These are phyloP conservation scores for Steinernema hermaphroditum DNA, from an alignment of 2,888 invertebrate genomes.

Conservation along the genomic window DNA sequence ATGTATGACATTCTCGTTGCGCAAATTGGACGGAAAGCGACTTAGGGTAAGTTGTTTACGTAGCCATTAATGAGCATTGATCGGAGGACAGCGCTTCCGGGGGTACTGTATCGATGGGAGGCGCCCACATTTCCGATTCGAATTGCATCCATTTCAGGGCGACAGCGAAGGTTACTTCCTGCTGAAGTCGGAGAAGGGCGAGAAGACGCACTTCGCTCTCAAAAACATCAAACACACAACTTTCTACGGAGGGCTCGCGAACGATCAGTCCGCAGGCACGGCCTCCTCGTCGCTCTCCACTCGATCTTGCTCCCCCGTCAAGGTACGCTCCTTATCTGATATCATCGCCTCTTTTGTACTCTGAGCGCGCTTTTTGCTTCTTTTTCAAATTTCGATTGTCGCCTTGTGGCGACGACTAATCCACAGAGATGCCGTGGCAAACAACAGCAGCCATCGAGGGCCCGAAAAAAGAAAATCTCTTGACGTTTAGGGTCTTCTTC, in stretches of 20 bases:
- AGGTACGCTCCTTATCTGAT: constrained; percentile 11
- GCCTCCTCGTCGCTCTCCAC: constrained; percentile 22
- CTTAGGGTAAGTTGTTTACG: constrained; percentile 35
- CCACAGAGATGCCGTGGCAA: no score
- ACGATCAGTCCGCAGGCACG: neutral
- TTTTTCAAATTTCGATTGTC: neutral
- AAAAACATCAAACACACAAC: neutral
- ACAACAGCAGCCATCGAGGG: no score
- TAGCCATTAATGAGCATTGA: neutral
- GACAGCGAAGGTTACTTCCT: constrained; percentile 16
- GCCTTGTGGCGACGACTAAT: no score
- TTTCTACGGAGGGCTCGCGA: neutral
- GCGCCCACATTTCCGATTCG: neutral
- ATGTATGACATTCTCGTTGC: constrained; percentile 56
- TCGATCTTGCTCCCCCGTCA: constrained; percentile 5
- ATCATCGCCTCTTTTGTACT: neutral
- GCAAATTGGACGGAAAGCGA: constrained; percentile 38
- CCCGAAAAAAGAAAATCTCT: no score
- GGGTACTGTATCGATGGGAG: neutral
- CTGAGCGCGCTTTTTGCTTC: neutral
- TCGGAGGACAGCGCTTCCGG: neutral
- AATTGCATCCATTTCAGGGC: neutral
- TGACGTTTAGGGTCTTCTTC: no score
- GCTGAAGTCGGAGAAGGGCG: neutral
- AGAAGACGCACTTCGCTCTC: neutral